Evolutionary conservation across 1,140 invertebrate species (phyloP).

Genomic region (Dendrolimus kikuchii): DNA sequence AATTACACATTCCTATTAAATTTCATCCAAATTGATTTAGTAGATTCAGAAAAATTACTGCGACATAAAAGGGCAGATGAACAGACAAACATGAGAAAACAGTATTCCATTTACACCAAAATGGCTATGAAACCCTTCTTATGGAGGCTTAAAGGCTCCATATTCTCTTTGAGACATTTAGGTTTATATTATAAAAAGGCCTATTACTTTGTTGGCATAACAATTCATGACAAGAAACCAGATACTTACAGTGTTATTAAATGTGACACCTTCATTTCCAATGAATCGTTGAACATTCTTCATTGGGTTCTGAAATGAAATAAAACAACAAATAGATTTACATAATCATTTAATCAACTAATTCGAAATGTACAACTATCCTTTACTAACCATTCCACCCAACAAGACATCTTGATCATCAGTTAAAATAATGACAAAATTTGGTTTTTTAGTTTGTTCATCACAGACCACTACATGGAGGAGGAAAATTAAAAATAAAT

Average conservation of each 20-base stretch:
- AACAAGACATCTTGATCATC: slow-evolving; percentile 90
- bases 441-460: slow-evolving; percentile 64
- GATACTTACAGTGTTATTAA: slow-evolving; percentile 80
- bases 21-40: too few relatives aligned
- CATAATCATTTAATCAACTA: slow-evolving; percentile 45
- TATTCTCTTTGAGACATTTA: too few relatives aligned
- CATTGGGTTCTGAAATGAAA: slow-evolving; percentile 78
- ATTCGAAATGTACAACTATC: slow-evolving; percentile 15
- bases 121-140: too few relatives aligned
- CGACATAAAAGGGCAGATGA: too few relatives aligned
- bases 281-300: slow-evolving; percentile 76
- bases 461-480: slow-evolving; percentile 24
- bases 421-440: slow-evolving; percentile 86
- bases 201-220: not conserved
- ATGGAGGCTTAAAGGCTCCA: too few relatives aligned
- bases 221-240: not conserved
- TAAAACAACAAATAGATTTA: slow-evolving; percentile 45
- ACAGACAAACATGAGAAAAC: too few relatives aligned
- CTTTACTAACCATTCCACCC: slow-evolving; percentile 80
- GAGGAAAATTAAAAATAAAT: slow-evolving; percentile 38
- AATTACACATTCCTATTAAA: too few relatives aligned
- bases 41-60: too few relatives aligned
- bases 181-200: not conserved
- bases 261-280: slow-evolving; percentile 76
- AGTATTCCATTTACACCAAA: too few relatives aligned